Base-by-base conservation (phyloP, 2,888 invertebrate species). In the Drosophila phalerata region DNA sequence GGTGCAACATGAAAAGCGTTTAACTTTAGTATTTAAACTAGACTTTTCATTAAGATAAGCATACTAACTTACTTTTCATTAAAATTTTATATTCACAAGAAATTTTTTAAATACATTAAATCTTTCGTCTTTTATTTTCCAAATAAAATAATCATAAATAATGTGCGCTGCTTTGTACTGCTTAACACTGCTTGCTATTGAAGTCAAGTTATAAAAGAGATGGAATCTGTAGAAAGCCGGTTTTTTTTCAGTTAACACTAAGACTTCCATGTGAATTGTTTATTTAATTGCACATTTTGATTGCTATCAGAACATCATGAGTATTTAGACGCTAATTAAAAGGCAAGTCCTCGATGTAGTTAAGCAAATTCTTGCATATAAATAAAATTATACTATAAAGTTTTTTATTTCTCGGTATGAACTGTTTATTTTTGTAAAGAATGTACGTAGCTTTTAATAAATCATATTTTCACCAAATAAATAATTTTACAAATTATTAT, bases 1-100 rank as follows among this genome's bases (percentile, higher is more conserved):
- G 47, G 48, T 45, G 57, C 49, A 34, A 55, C 5, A 37, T 9
- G 19, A 43, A 53, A 17, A 37, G n/a, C 43, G 34, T 43, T 43
- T 43, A 25, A 15, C 19, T 34, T 6, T 11, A 43, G 30, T 32
- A 32, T 5, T 42, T 42, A 19, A 42, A 15, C 55, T 22, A 22
- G 53, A 30, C 19, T 28, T 43, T 32, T 43, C 15, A 32, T 56
- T 34, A 34, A 25, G 32, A 34, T 43, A 55, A 43, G 6, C 42
- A 13, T 17, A n/a, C 55, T 32, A 30, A 19, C 17, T 42, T 34
- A 25, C 13, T 28, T 28, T 25, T 34, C 11, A 9, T n/a, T n/a
- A 19, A 19, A 11, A 38, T 57, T 28, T 47, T 3, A 13, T 43
- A 17, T 43, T 37, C 28, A 37, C 25, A 32, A 43, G 22, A 45